Evolutionary conservation across 2,888 invertebrate genomes (phyloP).

Genomic region (Aspidapion aeneum): DNA sequence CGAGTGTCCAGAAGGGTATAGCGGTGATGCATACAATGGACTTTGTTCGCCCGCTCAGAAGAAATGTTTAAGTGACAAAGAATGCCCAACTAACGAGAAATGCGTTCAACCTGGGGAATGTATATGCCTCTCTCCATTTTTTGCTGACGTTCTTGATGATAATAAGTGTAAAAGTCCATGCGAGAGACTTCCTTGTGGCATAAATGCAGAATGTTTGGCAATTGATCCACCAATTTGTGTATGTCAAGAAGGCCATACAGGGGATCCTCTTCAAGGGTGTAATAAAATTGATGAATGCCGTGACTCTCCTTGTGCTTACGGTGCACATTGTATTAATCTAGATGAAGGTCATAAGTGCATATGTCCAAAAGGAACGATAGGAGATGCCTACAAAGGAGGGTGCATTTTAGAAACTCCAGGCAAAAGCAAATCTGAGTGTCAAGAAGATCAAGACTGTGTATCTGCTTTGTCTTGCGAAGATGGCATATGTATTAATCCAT

Average conservation of each 20-base stretch:
- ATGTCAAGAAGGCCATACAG: slow-evolving; percentile 83
- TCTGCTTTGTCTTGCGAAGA: slow-evolving; percentile 75
- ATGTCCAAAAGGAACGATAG: slow-evolving; percentile 78
- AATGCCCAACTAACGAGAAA: slow-evolving; percentile 83
- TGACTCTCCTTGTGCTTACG: slow-evolving; percentile 79
- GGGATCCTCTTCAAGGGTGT: slow-evolving; percentile 81
- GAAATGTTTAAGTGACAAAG: slow-evolving; percentile 75
- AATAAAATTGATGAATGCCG: slow-evolving; percentile 84
- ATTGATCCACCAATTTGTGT: slow-evolving; percentile 86
- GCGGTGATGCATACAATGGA: slow-evolving; percentile 78
- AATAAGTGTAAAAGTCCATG: slow-evolving; percentile 92
- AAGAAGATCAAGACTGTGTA: slow-evolving; percentile 72
- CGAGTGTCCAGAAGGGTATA: slow-evolving; percentile 75
- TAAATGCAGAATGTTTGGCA: slow-evolving; percentile 86
- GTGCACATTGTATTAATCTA: slow-evolving; percentile 84
- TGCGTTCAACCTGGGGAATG: slow-evolving; percentile 91
- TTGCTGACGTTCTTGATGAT: slow-evolving; percentile 75
- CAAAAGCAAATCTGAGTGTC: slow-evolving; percentile 63
- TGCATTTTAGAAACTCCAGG: slow-evolving; percentile 60
- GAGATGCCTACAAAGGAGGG: slow-evolving; percentile 81
- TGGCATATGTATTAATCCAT: slow-evolving; percentile 78
- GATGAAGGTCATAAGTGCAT: slow-evolving; percentile 84
- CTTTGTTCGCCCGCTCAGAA: slow-evolving; percentile 80
- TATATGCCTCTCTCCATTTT: slow-evolving; percentile 87
- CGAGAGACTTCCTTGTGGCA: slow-evolving; percentile 84